A percentile compares a stretch with the other conserved stretches of the same genome.
Evolutionary conservation across 2,888 invertebrate genomes (phyloP).

Genomic region (Octonoba sinensis): DNA sequence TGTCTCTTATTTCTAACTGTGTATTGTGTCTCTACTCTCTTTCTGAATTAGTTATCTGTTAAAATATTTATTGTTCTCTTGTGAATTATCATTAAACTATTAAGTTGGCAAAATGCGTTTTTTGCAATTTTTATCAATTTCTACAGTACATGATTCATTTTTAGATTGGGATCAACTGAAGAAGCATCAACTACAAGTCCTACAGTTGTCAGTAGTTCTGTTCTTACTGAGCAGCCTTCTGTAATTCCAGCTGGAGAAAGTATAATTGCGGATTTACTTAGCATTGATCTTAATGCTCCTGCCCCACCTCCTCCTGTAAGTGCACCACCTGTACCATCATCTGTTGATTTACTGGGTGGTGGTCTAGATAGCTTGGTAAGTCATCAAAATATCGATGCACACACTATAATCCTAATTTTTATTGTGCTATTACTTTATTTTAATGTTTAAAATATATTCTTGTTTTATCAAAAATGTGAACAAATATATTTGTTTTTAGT

Average conservation of each 20-base stretch:
- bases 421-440: no score
- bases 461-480: neutral
- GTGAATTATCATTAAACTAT: no score
- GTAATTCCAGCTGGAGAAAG: constrained; percentile 86
- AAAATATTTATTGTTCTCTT: no score
- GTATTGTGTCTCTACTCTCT: no score
- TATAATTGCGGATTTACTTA: constrained; percentile 94
- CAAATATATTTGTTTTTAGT: no score
- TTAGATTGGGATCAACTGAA: constrained; percentile 55
- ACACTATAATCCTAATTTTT: no score
- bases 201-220: constrained; percentile 28
- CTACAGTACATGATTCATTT: neutral
- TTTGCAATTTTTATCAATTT: no score
- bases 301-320: constrained; percentile 72
- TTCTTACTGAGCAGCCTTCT: constrained; percentile 68
- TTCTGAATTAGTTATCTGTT: no score
- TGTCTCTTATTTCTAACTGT: no score
- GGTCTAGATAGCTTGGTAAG: constrained; percentile 88
- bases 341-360: constrained; percentile 87
- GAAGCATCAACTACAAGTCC: constrained; percentile 43
- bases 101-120: no score
- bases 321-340: constrained; percentile 74
- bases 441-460: neutral
- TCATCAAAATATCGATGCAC: neutral
- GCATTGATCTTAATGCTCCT: constrained; percentile 89